A percentile compares a stretch with the other conserved stretches of the same genome.
These are phyloP conservation scores for Polyergus mexicanus DNA, from an alignment of 1,140 invertebrate genomes.

Conservation along the genomic window DNA sequence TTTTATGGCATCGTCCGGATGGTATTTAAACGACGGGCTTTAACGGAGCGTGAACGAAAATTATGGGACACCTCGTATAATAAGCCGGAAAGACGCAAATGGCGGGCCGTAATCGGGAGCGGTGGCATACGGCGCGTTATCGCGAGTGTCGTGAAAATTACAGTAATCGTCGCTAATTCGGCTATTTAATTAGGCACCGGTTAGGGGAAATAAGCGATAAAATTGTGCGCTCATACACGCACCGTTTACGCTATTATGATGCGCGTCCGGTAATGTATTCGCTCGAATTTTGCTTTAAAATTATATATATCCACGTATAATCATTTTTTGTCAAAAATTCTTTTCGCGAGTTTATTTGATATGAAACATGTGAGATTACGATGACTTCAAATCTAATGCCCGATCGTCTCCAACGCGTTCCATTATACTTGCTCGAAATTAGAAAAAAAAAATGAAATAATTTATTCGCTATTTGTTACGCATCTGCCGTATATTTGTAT, in stretches of 20 bases:
- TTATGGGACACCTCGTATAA: constrained; percentile 65
- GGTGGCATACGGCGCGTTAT: constrained; percentile 45
- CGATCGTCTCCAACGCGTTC: too few species aligned
- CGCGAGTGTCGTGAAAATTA: constrained; percentile 61
- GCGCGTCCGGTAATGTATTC: background rate
- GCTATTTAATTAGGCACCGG: constrained; percentile 66
- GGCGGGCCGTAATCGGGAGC: constrained; percentile 42
- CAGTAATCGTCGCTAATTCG: constrained; percentile 70
- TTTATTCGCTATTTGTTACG: too few species aligned
- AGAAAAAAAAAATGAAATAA: too few species aligned
- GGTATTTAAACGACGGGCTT: constrained; percentile 62
- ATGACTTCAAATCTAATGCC: too few species aligned
- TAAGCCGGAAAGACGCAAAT: constrained; percentile 37
- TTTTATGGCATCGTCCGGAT: constrained; percentile 40
- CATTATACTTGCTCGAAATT: too few species aligned
- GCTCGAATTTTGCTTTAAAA: constrained; percentile 39
- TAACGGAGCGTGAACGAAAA: constrained; percentile 47
- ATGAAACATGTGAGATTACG: background rate
- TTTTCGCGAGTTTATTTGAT: constrained; percentile 6
- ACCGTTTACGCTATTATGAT: background rate
- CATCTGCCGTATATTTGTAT: too few species aligned
- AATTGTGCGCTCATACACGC: constrained; percentile 44
- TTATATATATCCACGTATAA: background rate
- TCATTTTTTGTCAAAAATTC: constrained; percentile 7
- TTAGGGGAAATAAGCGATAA: constrained; percentile 50